Evolutionary conservation across 2,888 invertebrate genomes (phyloP).

Genomic region (Sesia bembeciformis): DNA sequence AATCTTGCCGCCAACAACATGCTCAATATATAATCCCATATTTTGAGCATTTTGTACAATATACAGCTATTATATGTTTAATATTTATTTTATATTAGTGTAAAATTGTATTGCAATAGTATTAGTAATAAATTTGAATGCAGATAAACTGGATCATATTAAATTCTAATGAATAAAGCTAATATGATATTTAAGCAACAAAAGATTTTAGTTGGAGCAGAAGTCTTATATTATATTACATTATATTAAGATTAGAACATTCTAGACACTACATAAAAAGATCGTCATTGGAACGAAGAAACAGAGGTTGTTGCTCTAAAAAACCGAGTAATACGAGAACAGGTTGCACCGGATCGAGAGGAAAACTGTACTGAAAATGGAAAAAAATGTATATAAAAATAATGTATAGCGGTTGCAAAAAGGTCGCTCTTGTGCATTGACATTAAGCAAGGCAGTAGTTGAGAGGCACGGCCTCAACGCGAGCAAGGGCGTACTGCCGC

Average conservation of each 20-base stretch:
- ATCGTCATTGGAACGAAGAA: constrained; percentile 12
- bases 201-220: neutral
- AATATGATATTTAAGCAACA: neutral
- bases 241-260: constrained; percentile 17
- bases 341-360: constrained; percentile 15
- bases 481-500: constrained; percentile 36
- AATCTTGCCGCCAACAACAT: no score
- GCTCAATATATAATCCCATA: no score
- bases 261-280: constrained; percentile 17
- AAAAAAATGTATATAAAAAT: constrained; percentile 21
- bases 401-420: constrained; percentile 23
- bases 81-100: no score
- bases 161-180: no score
- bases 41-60: no score
- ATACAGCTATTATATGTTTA: no score
- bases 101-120: no score
- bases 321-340: constrained; percentile 15
- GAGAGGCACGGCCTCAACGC: constrained; percentile 49
- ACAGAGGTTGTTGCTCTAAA: constrained; percentile 12
- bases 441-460: constrained; percentile 38
- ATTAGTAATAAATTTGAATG: no score
- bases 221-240: neutral
- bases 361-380: constrained; percentile 16
- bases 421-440: constrained; percentile 36
- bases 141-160: no score